Evolutionary conservation across 2,888 invertebrate species (phyloP), one percentile per base, ranked within the genome.

Genomic region (Pseudanteris insignis): DNA sequence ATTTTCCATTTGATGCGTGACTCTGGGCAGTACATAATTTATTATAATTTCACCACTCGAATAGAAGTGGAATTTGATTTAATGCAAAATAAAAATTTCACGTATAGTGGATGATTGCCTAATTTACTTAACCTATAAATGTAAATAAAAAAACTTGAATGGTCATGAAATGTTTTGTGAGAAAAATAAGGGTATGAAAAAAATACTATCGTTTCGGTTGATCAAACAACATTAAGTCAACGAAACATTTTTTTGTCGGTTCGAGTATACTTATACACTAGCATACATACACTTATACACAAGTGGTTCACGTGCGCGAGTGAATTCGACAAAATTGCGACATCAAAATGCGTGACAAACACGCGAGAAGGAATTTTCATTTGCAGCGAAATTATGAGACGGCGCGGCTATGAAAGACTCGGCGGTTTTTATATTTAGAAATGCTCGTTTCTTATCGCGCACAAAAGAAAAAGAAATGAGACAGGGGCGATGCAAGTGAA

Each of bases 311-410:
- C 12, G 12, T n/a, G 30, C 30, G 2, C 30, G 33, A 36, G 36
- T 43, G 25, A 53, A 43, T 43, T 25, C 30, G 30, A 53, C 46
- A 15, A 40, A 40, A 38, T 46, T 44, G 54, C 44, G 26, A 44
- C 44, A 44, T 44, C 38, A 40, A 54, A 46, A 54, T 34, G 46
- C 46, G 54, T 40, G 46, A 54, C 38, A 54, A 54, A 33, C 46
- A 54, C 36, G 54, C 46, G 40, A 54, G 40, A 46, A 38, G 38
- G 46, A 54, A 55, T 55, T 55, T 55, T 55, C 47, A 55, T 55
- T 47, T 55, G 47, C 21, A 14, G 38, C 38, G 10, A 47, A 46
- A 47, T 47, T 40, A 40, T n/a, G 40, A 33, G 47, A 55, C 33
- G 25, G 40, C 40, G 40, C 25, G 32, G 28, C 48, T 57, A 24